phyloP scores from a whole-genome alignment of 2,888 invertebrate genomes.

The Brachyopa scutellaris region DNA sequence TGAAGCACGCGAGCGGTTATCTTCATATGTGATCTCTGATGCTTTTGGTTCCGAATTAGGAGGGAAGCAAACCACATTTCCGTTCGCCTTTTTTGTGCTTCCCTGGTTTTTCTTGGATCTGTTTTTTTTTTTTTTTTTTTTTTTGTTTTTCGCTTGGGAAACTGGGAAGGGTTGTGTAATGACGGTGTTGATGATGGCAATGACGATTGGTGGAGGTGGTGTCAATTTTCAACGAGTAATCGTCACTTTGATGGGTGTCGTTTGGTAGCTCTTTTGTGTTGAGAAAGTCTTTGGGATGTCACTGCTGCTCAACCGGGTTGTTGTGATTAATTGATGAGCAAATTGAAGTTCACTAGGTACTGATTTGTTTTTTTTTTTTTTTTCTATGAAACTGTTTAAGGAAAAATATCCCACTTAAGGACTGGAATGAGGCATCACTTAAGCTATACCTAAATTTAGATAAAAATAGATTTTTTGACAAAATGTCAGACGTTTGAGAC shows the following conservation, averaged over 20 bases:
- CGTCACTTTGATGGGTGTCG: constrained; percentile 67
- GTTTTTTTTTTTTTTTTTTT: not conserved
- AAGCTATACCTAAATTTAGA: no score
- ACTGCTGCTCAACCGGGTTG: not conserved
- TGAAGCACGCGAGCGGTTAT: constrained; percentile 63
- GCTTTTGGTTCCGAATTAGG: constrained; percentile 63
- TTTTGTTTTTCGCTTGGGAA: no score
- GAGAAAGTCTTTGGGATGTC: no score
- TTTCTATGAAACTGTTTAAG: no score
- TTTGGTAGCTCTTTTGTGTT: constrained; percentile 27
- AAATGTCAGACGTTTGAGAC: no score
- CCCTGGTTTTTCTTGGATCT: not conserved
- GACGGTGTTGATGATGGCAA: constrained; percentile 61
- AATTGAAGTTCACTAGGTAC: constrained; percentile 43
- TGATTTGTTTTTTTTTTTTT: not conserved
- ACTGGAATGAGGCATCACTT: no score
- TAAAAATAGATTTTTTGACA: no score
- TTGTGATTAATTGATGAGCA: constrained; percentile 65
- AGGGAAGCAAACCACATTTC: constrained; percentile 71
- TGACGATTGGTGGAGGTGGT: constrained; percentile 59
- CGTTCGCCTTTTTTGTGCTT: constrained; percentile 44
- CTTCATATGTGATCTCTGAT: constrained; percentile 67
- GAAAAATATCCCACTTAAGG: no score
- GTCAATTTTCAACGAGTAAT: constrained; percentile 68
- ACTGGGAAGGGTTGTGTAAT: no score